Conservation (phyloP, 2,888 invertebrate species). For the Venusia cambrica region DNA sequence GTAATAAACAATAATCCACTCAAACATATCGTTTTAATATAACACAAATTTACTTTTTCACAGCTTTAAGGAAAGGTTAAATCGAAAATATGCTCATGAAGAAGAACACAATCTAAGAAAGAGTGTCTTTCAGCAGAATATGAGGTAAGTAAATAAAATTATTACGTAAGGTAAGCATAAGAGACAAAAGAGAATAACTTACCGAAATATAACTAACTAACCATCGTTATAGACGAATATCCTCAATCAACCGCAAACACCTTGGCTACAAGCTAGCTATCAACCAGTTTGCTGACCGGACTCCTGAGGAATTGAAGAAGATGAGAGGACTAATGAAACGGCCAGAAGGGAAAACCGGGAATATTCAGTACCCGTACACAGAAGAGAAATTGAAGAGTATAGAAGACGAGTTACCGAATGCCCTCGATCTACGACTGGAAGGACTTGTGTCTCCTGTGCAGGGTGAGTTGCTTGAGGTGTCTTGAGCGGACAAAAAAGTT, state of each 20-base stretch:
- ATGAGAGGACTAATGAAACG: slow-evolving; percentile 44
- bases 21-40: too few species aligned
- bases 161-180: too few species aligned
- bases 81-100: slow-evolving; percentile 37
- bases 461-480: too few species aligned
- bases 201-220: too few species aligned
- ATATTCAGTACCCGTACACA: slow-evolving; percentile 53
- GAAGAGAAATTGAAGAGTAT: slow-evolving; percentile 33
- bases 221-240: slow-evolving; percentile 50
- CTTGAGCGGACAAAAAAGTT: too few species aligned
- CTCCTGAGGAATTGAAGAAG: slow-evolving; percentile 48
- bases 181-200: too few species aligned
- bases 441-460: slow-evolving; percentile 51
- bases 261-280: slow-evolving; percentile 51
- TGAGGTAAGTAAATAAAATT: slow-evolving; percentile 41
- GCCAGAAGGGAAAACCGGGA: slow-evolving; percentile 43
- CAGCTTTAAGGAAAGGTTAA: slow-evolving; percentile 41
- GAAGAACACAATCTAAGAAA: slow-evolving; percentile 43
- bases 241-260: slow-evolving; percentile 44
- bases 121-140: slow-evolving; percentile 39
- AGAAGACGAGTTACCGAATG: slow-evolving; percentile 39
- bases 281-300: slow-evolving; percentile 59
- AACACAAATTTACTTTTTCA: slow-evolving; percentile 24
- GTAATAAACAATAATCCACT: too few species aligned
- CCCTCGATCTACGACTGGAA: slow-evolving; percentile 49